Percentiles rank a stretch among this genome's conserved stretches.
phyloP scores from a whole-genome alignment of 2,797 vertebrate genomes.

The Choloepus didactylus region DNA sequence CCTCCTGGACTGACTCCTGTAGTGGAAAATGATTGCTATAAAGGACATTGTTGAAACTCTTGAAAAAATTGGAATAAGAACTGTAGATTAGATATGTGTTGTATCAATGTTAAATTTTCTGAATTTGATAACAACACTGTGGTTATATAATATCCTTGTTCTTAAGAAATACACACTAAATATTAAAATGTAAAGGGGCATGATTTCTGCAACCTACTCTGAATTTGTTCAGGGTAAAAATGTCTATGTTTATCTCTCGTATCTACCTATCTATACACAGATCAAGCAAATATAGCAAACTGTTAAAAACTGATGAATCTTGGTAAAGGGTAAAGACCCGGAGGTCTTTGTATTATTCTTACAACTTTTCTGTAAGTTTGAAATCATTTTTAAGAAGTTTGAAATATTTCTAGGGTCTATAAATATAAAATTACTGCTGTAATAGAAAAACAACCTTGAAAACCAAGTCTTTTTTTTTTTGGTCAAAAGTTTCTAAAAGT shows the following conservation, averaged over 20 bases:
- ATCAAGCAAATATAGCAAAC: background rate
- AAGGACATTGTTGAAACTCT: background rate
- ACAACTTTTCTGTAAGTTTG: conserved; percentile 5
- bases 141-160: background rate
- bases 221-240: background rate
- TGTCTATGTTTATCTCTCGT: too few species aligned
- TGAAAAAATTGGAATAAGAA: background rate
- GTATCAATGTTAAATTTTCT: background rate
- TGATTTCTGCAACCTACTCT: background rate
- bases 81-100: background rate
- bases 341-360: background rate
- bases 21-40: background rate
- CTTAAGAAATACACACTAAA: conserved; percentile 51
- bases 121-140: conserved; percentile 10
- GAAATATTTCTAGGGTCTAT: background rate
- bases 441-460: conserved; percentile 33
- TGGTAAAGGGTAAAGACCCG: background rate
- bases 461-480: background rate
- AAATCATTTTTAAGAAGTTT: conserved; percentile 31
- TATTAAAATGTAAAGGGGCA: background rate
- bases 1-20: background rate
- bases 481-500: conserved; percentile 26
- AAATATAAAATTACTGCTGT: background rate
- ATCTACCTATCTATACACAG: background rate
- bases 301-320: background rate